Evolutionary conservation across 2,888 invertebrate genomes (phyloP).

Genomic region (Noctua fimbriata): DNA sequence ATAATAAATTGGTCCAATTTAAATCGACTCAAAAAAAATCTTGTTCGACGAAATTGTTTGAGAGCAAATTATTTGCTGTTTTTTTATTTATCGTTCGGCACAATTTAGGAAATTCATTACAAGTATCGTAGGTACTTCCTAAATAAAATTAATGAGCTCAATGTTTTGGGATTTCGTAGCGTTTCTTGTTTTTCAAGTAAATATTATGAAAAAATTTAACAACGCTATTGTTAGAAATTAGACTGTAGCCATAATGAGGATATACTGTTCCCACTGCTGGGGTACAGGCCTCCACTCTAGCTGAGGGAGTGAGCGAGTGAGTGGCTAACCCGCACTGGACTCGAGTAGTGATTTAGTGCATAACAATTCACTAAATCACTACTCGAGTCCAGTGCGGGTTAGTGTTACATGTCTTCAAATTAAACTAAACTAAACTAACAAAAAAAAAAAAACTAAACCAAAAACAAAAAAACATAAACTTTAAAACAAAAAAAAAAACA

Average conservation of each 20-base stretch:
- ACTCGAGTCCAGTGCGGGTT: not conserved
- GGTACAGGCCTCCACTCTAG: not conserved
- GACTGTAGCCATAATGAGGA: not conserved
- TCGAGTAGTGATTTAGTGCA: too few species aligned
- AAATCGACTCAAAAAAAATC: not conserved
- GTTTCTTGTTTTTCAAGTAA: not conserved
- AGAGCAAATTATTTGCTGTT: not conserved
- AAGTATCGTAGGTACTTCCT: not conserved
- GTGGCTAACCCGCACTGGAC: too few species aligned
- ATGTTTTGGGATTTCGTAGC: not conserved
- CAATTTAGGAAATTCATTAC: not conserved
- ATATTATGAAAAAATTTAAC: not conserved
- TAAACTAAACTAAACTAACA: too few species aligned
- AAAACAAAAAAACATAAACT: too few species aligned
- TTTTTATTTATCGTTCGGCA: not conserved
- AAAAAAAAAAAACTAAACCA: too few species aligned
- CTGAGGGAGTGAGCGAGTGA: too few species aligned
- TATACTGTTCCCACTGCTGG: not conserved
- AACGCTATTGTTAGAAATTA: not conserved
- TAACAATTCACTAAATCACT: too few species aligned
- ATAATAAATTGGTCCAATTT: conserved; percentile 6
- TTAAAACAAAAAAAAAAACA: too few species aligned
- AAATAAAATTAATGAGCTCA: conserved; percentile 12
- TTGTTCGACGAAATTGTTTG: not conserved
- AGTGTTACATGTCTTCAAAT: not conserved